phyloP scores from a whole-genome alignment of 2,888 invertebrate genomes.

The Linyphia triangularis region DNA sequence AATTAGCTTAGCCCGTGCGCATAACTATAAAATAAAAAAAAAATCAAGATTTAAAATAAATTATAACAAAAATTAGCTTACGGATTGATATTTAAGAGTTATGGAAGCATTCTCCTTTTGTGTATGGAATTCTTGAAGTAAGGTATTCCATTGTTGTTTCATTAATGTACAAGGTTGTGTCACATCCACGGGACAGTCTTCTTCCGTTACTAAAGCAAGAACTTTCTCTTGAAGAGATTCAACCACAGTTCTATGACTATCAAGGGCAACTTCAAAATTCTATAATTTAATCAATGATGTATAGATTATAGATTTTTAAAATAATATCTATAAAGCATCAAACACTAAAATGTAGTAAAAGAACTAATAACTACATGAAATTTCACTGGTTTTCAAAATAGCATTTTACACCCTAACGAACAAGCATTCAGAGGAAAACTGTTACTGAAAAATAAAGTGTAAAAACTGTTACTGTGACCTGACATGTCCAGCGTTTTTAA shows the following conservation, averaged over 20 bases:
- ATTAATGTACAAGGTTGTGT: constrained; percentile 86
- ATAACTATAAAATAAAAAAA: too few species aligned
- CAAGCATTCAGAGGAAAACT: too few species aligned
- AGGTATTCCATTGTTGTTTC: constrained; percentile 86
- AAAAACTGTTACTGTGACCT: too few species aligned
- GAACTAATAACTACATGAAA: too few species aligned
- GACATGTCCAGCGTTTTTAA: too few species aligned
- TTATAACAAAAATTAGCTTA: too few species aligned
- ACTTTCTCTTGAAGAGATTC: constrained; percentile 90
- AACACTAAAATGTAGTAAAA: too few species aligned
- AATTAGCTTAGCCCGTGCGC: too few species aligned
- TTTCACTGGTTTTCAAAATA: too few species aligned
- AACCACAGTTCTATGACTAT: constrained; percentile 90
- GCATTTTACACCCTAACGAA: too few species aligned
- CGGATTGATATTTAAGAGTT: constrained; percentile 91
- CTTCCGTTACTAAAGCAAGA: constrained; percentile 85
- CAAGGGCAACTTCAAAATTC: constrained; percentile 93
- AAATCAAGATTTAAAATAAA: neutral
- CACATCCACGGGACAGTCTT: constrained; percentile 88
- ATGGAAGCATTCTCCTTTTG: constrained; percentile 89
- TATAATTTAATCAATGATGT: constrained; percentile 80
- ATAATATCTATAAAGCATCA: neutral
- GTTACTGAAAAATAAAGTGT: too few species aligned
- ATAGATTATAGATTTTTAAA: neutral
- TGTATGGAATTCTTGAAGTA: constrained; percentile 86